Base-by-base conservation (phyloP, 1,140 invertebrate species). In the Brachionus manjavacas region DNA sequence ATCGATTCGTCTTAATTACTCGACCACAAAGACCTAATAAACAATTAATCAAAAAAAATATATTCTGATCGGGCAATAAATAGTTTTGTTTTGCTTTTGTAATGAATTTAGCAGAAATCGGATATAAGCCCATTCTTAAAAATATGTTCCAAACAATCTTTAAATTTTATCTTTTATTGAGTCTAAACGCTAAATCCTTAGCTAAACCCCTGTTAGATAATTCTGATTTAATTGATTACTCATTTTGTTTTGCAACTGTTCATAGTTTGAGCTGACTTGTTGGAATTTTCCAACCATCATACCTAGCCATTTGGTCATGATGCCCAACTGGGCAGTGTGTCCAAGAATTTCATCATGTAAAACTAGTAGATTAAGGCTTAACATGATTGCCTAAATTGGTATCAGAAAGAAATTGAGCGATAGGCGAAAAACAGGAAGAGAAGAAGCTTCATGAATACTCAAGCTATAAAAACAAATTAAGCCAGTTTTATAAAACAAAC, bases 201-300 rank as follows among this genome's bases (percentile, higher is more conserved):
- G 31, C 12, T 68, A 31, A 16, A 68, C 39, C 31, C 31, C 31
- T 39, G 9, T 72, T 43, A 72, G 68, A 72, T 72, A 72, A 72
- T n/a, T 72, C 35, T 72, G 14, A 39, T 41, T 60, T 72, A 72
- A 72, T 72, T 72, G 68, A 72, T 72, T 72, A 43, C 68, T 72
- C n/a, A 72, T 39, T 72, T 72, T 72, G 68, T 43, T 72, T 20
- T 2, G 39, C 68, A 72, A 72, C 68, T 72, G 68, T 72, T 72
- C 39, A 39, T 60, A 60, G 52, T 60, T 60, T 60, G 52, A 60
- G 16, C 52, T 20, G 7, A 60, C 25, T 60, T 60, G 25, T 60
- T 60, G 52, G 20, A 60, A 60, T 60, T 60, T 46, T 46, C 20
- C 4, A 25, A 60, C 20, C 6, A 60, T 60, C 52, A 60, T 60